Evolutionary conservation across 2,113 vertebrate species (phyloP), one percentile per base, ranked within the genome.

Genomic region (Astatotilapia flaviijosephi): DNA sequence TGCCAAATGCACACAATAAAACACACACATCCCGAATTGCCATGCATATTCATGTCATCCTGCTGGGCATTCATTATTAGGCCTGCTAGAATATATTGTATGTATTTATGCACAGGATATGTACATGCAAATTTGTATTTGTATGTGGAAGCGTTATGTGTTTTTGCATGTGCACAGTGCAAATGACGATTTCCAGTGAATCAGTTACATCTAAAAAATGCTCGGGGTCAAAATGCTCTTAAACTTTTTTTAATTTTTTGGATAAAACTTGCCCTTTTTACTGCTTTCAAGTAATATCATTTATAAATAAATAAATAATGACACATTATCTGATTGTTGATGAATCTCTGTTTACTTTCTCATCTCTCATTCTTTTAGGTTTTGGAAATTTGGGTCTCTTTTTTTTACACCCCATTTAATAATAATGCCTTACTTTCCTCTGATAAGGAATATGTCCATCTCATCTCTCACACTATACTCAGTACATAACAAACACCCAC

Each of bases 21-120:
- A 89, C 70, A 91, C 88, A 85, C 65, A 88, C 86, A 88, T 91
- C 68, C 80, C 82, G 21, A 92, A 89, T 82, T 86, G n/a, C 65
- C 88, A 93, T 95, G 88, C 88, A 95, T 95, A 95, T 95, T 95
- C 85, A 95, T 93, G 68, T 86, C 35, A 42, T 60, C 88, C 92
- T 86, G 9, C 81, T 82, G 89, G 90, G 84, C 91, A 84, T 88
- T 91, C 83, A 91, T 90, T 90, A 88, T 65, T 80, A 26, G 42
- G 87, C 80, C 60, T 91, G 47, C 35, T 83, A 40, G 62, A 90
- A 54, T 40, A 70, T 77, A 45, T 17, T 80, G 68, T 26, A 28
- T 80, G 60, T 82, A 77, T 84, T 90, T 84, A 86, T 42, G 77
- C 15, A 26, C 55, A 33, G 33, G 37, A 83, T 26, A 54, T 19